phyloP scores from a whole-genome alignment of 2,888 invertebrate genomes.

The Leptothorax acervorum region DNA sequence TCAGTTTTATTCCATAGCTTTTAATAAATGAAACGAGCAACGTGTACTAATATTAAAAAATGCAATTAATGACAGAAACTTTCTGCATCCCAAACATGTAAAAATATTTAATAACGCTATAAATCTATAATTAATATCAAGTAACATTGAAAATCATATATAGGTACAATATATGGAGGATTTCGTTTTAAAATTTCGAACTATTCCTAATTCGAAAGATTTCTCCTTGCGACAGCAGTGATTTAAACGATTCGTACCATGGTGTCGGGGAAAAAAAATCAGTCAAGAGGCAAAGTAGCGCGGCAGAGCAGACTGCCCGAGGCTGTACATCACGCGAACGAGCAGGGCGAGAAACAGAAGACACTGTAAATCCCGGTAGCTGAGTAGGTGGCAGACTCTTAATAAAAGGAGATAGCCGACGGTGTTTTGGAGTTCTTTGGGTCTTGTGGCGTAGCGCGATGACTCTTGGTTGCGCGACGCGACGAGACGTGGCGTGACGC shows the following conservation, averaged over 20 bases:
- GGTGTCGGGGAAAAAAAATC: background rate
- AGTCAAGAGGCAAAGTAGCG: constrained; percentile 1
- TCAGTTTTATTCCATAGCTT: background rate
- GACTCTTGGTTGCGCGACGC: constrained; percentile 4
- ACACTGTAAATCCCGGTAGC: constrained; percentile 63
- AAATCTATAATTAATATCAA: background rate
- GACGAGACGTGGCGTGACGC: constrained; percentile 3
- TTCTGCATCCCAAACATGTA: background rate
- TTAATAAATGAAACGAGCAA: background rate
- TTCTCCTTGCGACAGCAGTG: background rate
- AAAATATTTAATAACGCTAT: background rate
- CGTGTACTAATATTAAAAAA: background rate
- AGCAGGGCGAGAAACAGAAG: constrained; percentile 7
- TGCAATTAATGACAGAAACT: background rate
- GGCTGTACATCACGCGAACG: constrained; percentile 47
- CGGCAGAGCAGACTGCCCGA: constrained; percentile 31
- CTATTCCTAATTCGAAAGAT: background rate
- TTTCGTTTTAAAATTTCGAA: background rate
- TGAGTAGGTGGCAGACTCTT: constrained; percentile 57
- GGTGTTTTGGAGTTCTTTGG: constrained; percentile 31
- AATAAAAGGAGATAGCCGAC: constrained; percentile 67
- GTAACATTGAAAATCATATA: background rate
- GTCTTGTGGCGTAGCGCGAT: constrained; percentile 4
- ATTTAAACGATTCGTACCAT: background rate
- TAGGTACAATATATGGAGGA: background rate